phyloP scores from a whole-genome alignment of 2,113 vertebrate species.

The Calidris pugnax region DNA sequence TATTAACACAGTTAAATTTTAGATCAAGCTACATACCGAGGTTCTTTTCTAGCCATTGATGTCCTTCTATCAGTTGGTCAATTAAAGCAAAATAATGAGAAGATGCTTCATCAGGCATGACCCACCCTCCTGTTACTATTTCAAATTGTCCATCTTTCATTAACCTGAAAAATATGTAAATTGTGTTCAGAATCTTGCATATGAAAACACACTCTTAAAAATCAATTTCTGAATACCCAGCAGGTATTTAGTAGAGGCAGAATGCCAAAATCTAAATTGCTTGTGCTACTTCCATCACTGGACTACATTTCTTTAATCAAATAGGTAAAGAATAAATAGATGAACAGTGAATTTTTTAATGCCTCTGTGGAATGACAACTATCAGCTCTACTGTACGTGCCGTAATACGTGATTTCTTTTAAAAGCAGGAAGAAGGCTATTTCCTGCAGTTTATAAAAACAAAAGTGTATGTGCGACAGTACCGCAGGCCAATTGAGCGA shows the following conservation, averaged over 20 bases:
- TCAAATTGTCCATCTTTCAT: conserved; percentile 86
- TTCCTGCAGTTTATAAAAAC: neutral
- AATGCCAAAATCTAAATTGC: neutral
- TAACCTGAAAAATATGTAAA: conserved; percentile 74
- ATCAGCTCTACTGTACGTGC: neutral
- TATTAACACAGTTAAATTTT: neutral
- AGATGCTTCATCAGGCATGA: conserved; percentile 93
- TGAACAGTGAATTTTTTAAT: neutral
- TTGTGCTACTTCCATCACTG: neutral
- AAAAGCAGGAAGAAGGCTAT: neutral
- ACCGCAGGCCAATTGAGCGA: neutral
- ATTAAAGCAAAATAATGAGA: conserved; percentile 88
- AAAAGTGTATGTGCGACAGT: neutral
- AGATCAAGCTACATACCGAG: conserved; percentile 76
- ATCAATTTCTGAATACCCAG: neutral
- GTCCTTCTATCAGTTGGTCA: conserved; percentile 92
- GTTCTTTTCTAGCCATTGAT: conserved; percentile 90
- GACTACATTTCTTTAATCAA: neutral
- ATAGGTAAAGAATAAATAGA: neutral
- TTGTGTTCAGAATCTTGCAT: neutral
- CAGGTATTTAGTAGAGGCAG: neutral
- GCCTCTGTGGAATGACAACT: neutral
- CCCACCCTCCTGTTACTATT: conserved; percentile 94
- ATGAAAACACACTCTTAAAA: neutral
- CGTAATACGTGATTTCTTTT: neutral